These are phyloP conservation scores for Drosophila niveifrons DNA, from an alignment of 2,888 invertebrate genomes.

Conservation along the genomic window DNA sequence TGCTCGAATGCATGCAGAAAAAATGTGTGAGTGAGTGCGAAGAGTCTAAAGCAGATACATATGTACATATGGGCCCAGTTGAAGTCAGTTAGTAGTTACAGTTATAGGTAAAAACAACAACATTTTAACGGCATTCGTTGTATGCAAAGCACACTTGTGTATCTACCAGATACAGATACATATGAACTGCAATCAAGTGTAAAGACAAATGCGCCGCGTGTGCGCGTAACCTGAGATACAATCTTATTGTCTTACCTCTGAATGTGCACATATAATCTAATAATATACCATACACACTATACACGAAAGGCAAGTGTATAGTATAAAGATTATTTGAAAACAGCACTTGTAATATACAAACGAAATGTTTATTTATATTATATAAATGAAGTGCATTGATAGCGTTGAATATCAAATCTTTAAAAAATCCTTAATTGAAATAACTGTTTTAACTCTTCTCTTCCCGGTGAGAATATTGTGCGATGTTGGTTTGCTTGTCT, in stretches of 20 bases:
- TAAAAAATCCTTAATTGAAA: too few species aligned
- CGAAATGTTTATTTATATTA: too few species aligned
- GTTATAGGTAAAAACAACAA: slow-evolving; percentile 22
- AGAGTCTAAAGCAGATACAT: slow-evolving; percentile 2
- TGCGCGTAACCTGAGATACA: slow-evolving; percentile 60
- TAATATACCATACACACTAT: not conserved
- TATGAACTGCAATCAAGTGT: slow-evolving; percentile 73
- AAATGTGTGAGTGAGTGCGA: not conserved
- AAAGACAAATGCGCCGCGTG: slow-evolving; percentile 64
- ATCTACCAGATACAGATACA: slow-evolving; percentile 58
- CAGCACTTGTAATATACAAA: not conserved
- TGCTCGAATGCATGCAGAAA: slow-evolving; percentile 49
- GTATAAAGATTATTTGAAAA: not conserved
- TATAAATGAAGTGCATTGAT: too few species aligned
- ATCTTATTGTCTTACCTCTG: slow-evolving; percentile 35
- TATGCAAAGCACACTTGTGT: slow-evolving; percentile 60
- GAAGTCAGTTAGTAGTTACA: slow-evolving; percentile 29
- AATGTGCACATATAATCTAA: not conserved
- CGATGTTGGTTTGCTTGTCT: too few species aligned
- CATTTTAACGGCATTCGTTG: slow-evolving; percentile 60
- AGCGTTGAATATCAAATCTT: too few species aligned
- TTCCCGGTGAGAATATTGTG: too few species aligned
- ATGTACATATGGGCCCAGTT: slow-evolving; percentile 18
- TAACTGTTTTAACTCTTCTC: too few species aligned
- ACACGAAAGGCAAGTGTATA: not conserved